Evolutionary conservation across 2,888 invertebrate species (phyloP), one percentile per base, ranked within the genome.

Genomic region (Pemphredon lugubris): DNA sequence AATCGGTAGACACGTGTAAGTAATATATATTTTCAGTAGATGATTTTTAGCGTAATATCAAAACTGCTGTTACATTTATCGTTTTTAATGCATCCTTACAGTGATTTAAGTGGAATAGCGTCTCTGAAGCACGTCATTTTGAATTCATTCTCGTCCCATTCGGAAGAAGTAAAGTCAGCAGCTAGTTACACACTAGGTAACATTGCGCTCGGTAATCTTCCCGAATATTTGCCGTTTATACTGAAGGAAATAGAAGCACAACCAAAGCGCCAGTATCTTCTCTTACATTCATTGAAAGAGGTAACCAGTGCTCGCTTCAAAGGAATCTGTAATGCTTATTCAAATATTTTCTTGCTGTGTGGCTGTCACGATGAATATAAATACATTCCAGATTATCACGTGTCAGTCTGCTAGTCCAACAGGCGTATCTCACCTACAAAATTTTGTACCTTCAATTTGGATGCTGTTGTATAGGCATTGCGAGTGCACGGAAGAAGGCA

Each of bases 261-360:
- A 87, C 97, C 98, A 0, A 97, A 96, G 88, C 92, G 97, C 63
- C 99, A 99, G 89, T 99, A 99, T 90, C 92, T 99, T 34, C 91
- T 99, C 53, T 91, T 99, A 69, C 99, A 99, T 91, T 98, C 99
- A 0, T 91, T 99, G 5, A 98, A 99, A 92, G 99, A 99, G 93
- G 98, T 96, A 84, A 82, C 83, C 1, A 32, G 23, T 14, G 13
- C 18, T 9, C 13, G 30, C 50, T 14, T 42, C 6, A 3, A 30
- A 13, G 6, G 4, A 2, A 14, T 3, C 6, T 2, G 3, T 16
- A 6, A 40, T 32, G 1, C 18, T 5, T 21, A 20, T 6, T 7
- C 6, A 40, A 20, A 48, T 0, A 32, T 59, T n/a, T n/a, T n/a
- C n/a, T n/a, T n/a, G n/a, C n/a, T n/a, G n/a, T n/a, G n/a, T 16